Conservation (phyloP, 2,888 invertebrate species). For the Aspidiotus destructor region DNA sequence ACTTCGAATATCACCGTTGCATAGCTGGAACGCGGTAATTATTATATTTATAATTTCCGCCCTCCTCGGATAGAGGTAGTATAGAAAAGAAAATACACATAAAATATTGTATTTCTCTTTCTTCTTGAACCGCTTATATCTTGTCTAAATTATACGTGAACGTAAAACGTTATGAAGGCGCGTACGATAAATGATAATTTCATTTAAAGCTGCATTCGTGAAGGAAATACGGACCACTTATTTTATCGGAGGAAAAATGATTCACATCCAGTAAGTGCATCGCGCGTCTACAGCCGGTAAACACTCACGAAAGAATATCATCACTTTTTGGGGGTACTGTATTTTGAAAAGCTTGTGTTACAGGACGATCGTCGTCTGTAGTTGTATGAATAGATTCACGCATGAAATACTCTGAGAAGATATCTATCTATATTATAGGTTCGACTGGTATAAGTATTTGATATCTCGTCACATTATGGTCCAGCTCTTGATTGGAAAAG, state of each 20-base stretch:
- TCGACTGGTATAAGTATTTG: too few relatives aligned
- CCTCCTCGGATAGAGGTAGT: not conserved
- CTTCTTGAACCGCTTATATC: conserved; percentile 2
- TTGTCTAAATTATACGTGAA: not conserved
- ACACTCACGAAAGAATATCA: too few relatives aligned
- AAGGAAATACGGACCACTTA: conserved; percentile 4
- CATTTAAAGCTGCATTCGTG: not conserved
- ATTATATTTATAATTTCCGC: conserved; percentile 1
- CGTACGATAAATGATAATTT: not conserved
- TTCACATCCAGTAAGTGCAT: not conserved
- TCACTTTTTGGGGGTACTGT: too few relatives aligned
- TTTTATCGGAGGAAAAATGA: not conserved
- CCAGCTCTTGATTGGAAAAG: too few relatives aligned
- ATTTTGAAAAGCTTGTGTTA: too few relatives aligned
- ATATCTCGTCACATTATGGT: too few relatives aligned
- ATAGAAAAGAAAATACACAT: not conserved
- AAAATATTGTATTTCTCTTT: not conserved
- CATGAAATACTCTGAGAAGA: too few relatives aligned
- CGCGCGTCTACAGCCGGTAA: too few relatives aligned
- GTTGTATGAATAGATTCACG: too few relatives aligned
- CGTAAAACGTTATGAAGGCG: not conserved
- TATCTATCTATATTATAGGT: too few relatives aligned
- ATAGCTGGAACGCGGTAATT: not conserved
- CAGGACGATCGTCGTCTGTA: too few relatives aligned
- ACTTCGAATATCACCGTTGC: too few relatives aligned